A percentile compares a stretch with the other conserved stretches of the same genome.
Evolutionary conservation across 2,888 invertebrate genomes (phyloP).

Genomic region (Graphium colonna): DNA sequence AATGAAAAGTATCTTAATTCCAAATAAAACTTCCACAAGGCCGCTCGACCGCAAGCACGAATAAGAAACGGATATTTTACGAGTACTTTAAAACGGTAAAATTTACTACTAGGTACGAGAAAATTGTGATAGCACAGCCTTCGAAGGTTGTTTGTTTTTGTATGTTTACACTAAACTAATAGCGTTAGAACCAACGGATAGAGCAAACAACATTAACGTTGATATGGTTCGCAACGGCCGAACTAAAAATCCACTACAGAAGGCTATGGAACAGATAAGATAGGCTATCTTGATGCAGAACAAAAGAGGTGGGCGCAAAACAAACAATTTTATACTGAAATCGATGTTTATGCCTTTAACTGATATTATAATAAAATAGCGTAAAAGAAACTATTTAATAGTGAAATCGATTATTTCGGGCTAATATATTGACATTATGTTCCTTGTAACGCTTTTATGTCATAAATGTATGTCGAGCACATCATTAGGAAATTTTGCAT

Average conservation of each 20-base stretch:
- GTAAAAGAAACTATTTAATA: too few relatives aligned
- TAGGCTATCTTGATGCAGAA: not conserved
- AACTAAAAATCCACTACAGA: too few relatives aligned
- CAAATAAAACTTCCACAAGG: conserved; percentile 4
- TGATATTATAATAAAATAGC: too few relatives aligned
- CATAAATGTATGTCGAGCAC: too few relatives aligned
- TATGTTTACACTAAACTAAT: not conserved
- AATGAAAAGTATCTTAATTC: not conserved
- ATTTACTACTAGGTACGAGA: not conserved
- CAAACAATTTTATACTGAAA: too few relatives aligned
- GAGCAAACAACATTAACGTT: conserved; percentile 1
- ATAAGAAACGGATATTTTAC: not conserved
- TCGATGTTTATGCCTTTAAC: too few relatives aligned
- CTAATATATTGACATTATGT: too few relatives aligned
- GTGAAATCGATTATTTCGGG: too few relatives aligned
- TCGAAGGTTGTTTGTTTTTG: not conserved
- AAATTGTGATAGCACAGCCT: not conserved
- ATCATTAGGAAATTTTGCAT: too few relatives aligned
- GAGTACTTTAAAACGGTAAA: not conserved
- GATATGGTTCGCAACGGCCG: conserved; percentile 5
- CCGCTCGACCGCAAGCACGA: not conserved
- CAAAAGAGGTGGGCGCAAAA: not conserved
- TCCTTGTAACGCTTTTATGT: too few relatives aligned
- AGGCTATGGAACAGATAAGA: conserved; percentile 8
- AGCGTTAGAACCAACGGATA: not conserved